Conservation (phyloP, 2,113 vertebrate genomes). For the Marmota monax region DNA sequence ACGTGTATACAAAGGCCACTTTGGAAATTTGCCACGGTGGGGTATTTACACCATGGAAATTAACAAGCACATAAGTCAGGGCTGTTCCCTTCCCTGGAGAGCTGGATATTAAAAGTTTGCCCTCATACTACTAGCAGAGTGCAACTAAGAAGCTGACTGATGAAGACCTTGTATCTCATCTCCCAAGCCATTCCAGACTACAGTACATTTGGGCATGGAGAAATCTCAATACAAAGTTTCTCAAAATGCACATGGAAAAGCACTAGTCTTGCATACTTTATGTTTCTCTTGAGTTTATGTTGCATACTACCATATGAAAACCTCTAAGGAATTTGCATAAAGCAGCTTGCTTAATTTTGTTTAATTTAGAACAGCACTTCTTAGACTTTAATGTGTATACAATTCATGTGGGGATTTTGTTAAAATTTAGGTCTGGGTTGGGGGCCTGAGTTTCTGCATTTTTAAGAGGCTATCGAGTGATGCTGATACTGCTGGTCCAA, state of each 20-base stretch:
- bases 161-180: neutral
- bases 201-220: neutral
- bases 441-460: neutral
- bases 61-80: neutral
- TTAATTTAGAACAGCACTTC: conserved; percentile 60
- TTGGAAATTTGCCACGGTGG: neutral
- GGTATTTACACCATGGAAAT: neutral
- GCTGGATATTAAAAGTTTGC: neutral
- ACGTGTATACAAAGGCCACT: neutral
- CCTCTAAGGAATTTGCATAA: conserved; percentile 7
- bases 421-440: neutral
- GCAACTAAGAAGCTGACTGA: neutral
- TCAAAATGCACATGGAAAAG: neutral
- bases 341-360: conserved; percentile 64
- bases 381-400: conserved; percentile 15
- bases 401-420: conserved; percentile 25
- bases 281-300: conserved; percentile 11
- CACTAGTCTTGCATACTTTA: neutral
- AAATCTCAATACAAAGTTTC: neutral
- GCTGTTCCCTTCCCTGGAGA: neutral
- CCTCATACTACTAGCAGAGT: neutral
- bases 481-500: neutral
- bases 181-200: neutral
- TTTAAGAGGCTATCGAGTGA: conserved; percentile 11
- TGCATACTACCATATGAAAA: neutral